These are phyloP conservation scores for Epiblema foenella DNA, from an alignment of 2,888 invertebrate species.

Conservation along the genomic window DNA sequence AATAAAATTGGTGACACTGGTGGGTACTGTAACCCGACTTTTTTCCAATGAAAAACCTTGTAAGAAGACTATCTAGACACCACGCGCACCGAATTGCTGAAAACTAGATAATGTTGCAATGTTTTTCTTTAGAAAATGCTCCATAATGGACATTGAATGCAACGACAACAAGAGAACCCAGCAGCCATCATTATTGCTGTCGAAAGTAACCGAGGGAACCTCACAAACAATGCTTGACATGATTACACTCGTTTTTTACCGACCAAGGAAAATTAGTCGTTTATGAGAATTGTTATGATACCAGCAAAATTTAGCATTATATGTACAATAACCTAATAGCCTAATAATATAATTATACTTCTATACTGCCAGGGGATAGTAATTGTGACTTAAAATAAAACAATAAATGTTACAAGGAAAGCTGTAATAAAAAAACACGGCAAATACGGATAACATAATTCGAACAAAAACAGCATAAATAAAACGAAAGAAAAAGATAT, in stretches of 20 bases:
- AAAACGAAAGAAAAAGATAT: slow-evolving; percentile 18
- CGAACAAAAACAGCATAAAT: slow-evolving; percentile 24
- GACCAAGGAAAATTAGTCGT: slow-evolving; percentile 22
- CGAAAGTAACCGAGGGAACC: slow-evolving; percentile 70
- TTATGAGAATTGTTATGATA: slow-evolving; percentile 11
- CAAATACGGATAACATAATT: slow-evolving; percentile 23
- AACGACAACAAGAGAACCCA: slow-evolving; percentile 52
- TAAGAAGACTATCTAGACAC: not conserved
- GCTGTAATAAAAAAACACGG: slow-evolving; percentile 58
- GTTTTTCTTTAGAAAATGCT: slow-evolving; percentile 31
- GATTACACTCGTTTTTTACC: slow-evolving; percentile 32
- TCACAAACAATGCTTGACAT: slow-evolving; percentile 63
- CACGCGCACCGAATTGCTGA: not conserved
- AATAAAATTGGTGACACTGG: not conserved
- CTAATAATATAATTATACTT: not conserved
- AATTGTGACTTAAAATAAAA: slow-evolving; percentile 58
- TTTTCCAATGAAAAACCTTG: not conserved
- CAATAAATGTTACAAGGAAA: slow-evolving; percentile 55
- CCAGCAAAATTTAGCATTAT: not conserved
- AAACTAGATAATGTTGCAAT: slow-evolving; percentile 10
- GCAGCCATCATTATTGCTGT: slow-evolving; percentile 60
- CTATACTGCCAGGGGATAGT: slow-evolving; percentile 5
- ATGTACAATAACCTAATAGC: not conserved
- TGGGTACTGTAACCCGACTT: not conserved
- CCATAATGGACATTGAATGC: slow-evolving; percentile 31